Base-by-base conservation (phyloP, 1,140 invertebrate genomes). In the Coelopa frigida region DNA sequence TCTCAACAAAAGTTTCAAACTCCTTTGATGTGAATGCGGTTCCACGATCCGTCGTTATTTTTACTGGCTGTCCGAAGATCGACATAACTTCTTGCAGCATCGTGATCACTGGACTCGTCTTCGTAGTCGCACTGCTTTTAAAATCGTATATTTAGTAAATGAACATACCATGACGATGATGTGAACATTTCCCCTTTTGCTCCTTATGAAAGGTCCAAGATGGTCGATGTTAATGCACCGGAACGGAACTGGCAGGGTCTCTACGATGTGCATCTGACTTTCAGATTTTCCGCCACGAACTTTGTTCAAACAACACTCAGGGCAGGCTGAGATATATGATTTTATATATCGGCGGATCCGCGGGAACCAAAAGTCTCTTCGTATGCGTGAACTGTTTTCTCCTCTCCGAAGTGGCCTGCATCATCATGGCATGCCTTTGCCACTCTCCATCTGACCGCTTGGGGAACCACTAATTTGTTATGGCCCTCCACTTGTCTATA, bases 141-240 rank as follows among this genome's bases (percentile, higher is more conserved):
- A 11, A 10, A 44, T 31, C 7, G 27, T 10, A 29, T 37, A 50
- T 32, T 50, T 50, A 31, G 31, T 51, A 17, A 64, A 63, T 37
- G 62, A 53, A 46, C 66, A 46, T 39, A 66, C 72, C 2, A 74
- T 41, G 1, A 66, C 68, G 42, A 75, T 69, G 2, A 63, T 64
- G 48, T 75, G 72, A 37, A 54, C 56, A 61, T 74, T 70, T 14
- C 51, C 37, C 1, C n/a, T 48, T 21, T 68, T 68, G 5, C 50
- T 36, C 37, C 68, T 47, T 48, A 40, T 52, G 41, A 44, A 26
- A 12, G 61, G 57, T 4, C 56, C 61, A 22, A 54, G 51, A 53
- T 65, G 60, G 32, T 66, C 58, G 12, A 65, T 50, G 40, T 59
- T 56, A 10, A 58, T n/a, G 0, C 48, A 56, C 8, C 43, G 6